Conservation (phyloP, 2,113 vertebrate species). For the Ctenodactylus gundi region DNA sequence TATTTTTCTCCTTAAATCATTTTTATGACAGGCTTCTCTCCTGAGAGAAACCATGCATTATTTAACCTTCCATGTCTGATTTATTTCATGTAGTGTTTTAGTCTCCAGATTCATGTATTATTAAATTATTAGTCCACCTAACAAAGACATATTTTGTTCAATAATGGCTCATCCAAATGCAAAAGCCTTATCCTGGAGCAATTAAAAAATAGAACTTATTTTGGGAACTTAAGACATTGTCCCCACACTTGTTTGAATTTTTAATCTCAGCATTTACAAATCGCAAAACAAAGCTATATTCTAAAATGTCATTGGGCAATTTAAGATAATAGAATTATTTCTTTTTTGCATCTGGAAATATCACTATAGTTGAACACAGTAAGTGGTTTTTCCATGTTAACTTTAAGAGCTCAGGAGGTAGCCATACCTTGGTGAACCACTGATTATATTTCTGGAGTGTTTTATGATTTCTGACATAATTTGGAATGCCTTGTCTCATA, state of each 20-base stretch:
- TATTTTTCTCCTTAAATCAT: no score
- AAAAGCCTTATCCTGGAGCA: background rate
- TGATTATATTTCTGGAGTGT: background rate
- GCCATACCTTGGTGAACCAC: background rate
- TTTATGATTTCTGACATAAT: background rate
- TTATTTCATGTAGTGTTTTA: no score
- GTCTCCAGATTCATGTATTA: no score
- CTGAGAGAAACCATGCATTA: no score
- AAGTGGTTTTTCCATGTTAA: background rate
- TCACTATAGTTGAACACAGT: background rate
- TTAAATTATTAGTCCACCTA: background rate
- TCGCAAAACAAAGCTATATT: background rate
- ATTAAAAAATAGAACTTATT: background rate
- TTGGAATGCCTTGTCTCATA: background rate
- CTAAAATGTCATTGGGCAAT: background rate
- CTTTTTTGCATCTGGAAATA: constrained; percentile 25
- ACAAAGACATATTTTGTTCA: background rate
- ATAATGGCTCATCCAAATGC: background rate
- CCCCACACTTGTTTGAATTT: background rate
- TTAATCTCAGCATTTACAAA: background rate
- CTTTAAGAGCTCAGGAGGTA: background rate
- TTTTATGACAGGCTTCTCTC: no score
- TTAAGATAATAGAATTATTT: constrained; percentile 5
- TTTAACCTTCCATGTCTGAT: no score
- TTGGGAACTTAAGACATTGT: background rate